Percentiles rank a stretch among this genome's conserved stretches.
Conservation (phyloP, 2,113 vertebrate species). For the Macquaria australasica region DNA sequence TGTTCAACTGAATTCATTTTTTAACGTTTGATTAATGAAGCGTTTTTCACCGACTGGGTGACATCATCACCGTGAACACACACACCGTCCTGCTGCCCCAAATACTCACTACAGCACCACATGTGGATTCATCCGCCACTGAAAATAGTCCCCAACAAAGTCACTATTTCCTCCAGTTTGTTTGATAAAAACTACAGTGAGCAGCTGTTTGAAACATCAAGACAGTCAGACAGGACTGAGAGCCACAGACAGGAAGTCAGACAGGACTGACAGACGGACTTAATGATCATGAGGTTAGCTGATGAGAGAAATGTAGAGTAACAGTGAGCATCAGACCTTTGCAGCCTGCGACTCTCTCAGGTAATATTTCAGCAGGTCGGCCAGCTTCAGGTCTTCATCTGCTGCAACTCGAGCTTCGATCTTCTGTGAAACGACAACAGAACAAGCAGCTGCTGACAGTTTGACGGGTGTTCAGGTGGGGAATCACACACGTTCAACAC, state of each 20-base stretch:
- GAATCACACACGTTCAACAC: no score
- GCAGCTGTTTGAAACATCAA: no score
- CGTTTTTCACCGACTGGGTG: no score
- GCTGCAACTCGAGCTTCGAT: constrained; percentile 97
- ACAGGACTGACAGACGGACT: not conserved
- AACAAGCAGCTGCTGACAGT: no score
- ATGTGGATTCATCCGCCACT: not conserved
- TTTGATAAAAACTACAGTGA: not conserved
- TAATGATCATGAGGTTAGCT: no score
- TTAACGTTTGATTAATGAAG: not conserved
- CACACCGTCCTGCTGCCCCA: no score
- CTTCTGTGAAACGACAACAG: constrained; percentile 85
- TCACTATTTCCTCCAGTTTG: not conserved
- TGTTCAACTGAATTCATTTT: no score
- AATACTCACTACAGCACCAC: no score
- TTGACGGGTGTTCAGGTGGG: not conserved
- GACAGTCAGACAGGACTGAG: no score
- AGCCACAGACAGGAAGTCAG: no score
- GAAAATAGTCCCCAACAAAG: not conserved
- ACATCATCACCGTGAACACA: no score
- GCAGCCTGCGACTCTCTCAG: constrained; percentile 98
- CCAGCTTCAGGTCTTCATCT: constrained; percentile 98
- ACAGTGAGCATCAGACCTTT: constrained; percentile 85
- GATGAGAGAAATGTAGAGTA: no score
- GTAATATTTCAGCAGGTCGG: constrained; percentile 97